Percentiles rank a stretch among this genome's conserved stretches.
These are phyloP conservation scores for Palloptera scutellata DNA, from an alignment of 2,888 invertebrate genomes.

Conservation along the genomic window DNA sequence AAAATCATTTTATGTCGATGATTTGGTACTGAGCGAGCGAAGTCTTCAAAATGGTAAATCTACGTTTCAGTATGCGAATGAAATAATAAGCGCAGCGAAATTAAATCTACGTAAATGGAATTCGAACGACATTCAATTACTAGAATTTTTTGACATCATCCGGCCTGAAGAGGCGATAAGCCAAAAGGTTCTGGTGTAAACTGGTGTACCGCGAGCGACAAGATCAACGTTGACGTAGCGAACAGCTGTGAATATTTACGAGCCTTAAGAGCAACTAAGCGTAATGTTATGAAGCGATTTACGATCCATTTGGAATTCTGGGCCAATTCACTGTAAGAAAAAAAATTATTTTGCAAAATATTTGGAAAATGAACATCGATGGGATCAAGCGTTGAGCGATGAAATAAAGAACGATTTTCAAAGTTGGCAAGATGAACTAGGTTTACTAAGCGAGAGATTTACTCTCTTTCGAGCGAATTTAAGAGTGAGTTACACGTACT, in stretches of 20 bases:
- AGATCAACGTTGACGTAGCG: neutral
- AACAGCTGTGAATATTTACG: neutral
- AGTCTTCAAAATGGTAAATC: constrained; percentile 17
- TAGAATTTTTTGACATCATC: neutral
- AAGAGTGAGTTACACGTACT: too few relatives aligned
- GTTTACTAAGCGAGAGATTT: neutral
- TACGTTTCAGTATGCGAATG: constrained; percentile 18
- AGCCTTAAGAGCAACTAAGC: neutral
- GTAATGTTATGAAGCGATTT: constrained; percentile 7
- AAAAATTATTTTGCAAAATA: constrained; percentile 21
- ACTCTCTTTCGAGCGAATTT: too few relatives aligned
- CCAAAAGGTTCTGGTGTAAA: constrained; percentile 8
- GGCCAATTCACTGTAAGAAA: constrained; percentile 22
- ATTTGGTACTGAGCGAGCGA: constrained; percentile 32
- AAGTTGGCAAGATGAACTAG: neutral
- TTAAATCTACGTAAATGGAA: constrained; percentile 39
- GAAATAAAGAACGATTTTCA: constrained; percentile 4
- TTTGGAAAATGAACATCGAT: constrained; percentile 14
- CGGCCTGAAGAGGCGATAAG: neutral
- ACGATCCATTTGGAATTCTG: constrained; percentile 23
- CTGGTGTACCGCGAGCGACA: constrained; percentile 7
- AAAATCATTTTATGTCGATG: constrained; percentile 32
- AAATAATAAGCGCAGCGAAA: constrained; percentile 32
- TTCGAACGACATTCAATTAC: constrained; percentile 3
- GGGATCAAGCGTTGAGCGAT: constrained; percentile 10